These are phyloP conservation scores for Cnemophilus loriae DNA, from an alignment of 2,113 vertebrate species.

Conservation along the genomic window DNA sequence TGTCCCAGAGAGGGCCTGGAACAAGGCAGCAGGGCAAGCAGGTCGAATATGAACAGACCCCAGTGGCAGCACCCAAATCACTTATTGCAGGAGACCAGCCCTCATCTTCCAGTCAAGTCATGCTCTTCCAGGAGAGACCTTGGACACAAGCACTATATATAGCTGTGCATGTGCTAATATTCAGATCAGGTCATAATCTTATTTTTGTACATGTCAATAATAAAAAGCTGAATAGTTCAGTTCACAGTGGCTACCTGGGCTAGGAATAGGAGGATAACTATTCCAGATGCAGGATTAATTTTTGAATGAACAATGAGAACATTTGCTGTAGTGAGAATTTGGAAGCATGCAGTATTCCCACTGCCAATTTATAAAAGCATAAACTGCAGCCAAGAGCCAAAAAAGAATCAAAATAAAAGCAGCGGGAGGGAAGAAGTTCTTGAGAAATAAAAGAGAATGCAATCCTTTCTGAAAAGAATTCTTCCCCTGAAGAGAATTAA, in stretches of 20 bases:
- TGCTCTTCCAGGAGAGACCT: not conserved
- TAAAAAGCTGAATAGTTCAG: not conserved
- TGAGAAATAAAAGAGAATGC: not conserved
- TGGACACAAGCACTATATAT: not conserved
- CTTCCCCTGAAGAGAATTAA: not conserved
- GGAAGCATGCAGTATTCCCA: not conserved
- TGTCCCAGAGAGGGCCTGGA: not conserved
- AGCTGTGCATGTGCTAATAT: not conserved
- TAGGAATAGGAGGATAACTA: not conserved
- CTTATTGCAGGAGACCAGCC: not conserved
- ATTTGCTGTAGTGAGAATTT: not conserved
- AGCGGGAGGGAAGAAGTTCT: not conserved
- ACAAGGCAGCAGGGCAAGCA: not conserved
- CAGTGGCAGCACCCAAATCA: not conserved
- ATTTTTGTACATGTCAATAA: not conserved
- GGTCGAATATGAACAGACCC: not conserved
- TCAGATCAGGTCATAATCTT: not conserved
- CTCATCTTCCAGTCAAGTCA: not conserved
- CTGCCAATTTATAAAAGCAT: not conserved
- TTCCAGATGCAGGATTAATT: slow-evolving; percentile 4
- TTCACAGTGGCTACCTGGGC: not conserved
- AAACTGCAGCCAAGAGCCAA: not conserved
- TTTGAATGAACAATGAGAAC: slow-evolving; percentile 18
- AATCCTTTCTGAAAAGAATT: not conserved
- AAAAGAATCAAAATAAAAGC: not conserved